Evolutionary conservation across 2,797 vertebrate species (phyloP).

Genomic region (Cheirogaleus major): DNA sequence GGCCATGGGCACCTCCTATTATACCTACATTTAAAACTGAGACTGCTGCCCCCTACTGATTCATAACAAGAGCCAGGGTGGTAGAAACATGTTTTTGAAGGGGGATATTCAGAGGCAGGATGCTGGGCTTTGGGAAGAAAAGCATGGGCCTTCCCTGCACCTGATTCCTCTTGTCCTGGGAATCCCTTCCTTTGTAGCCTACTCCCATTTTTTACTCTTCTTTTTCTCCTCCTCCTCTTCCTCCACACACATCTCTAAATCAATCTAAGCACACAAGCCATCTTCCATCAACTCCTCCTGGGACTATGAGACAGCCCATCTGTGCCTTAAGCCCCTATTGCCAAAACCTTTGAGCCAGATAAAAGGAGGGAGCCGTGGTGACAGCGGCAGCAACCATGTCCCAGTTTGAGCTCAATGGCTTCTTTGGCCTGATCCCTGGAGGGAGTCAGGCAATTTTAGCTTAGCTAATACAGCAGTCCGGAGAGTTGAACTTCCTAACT

Average conservation of each 20-base stretch:
- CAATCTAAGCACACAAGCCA: not conserved
- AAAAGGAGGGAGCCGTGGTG: not conserved
- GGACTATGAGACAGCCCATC: not conserved
- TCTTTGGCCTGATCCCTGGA: not conserved
- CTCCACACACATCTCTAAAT: not conserved
- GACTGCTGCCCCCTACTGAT: constrained; percentile 56
- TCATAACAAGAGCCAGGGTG: not conserved
- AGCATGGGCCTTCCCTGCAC: not conserved
- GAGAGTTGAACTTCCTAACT: constrained; percentile 30
- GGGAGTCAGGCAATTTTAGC: not conserved
- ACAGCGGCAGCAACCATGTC: not conserved
- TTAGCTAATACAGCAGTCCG: not conserved
- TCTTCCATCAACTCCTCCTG: not conserved
- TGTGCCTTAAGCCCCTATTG: not conserved
- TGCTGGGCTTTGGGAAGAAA: not conserved
- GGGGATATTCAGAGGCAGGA: not conserved
- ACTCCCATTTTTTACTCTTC: not conserved
- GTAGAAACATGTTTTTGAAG: not conserved
- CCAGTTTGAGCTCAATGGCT: not conserved
- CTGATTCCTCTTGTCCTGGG: not conserved
- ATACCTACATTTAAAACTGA: not conserved
- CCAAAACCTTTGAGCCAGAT: not conserved
- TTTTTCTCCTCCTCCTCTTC: not conserved
- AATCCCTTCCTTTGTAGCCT: not conserved
- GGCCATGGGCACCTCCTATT: not conserved